Conservation (phyloP, 2,113 vertebrate species). For the Tichodroma muraria region DNA sequence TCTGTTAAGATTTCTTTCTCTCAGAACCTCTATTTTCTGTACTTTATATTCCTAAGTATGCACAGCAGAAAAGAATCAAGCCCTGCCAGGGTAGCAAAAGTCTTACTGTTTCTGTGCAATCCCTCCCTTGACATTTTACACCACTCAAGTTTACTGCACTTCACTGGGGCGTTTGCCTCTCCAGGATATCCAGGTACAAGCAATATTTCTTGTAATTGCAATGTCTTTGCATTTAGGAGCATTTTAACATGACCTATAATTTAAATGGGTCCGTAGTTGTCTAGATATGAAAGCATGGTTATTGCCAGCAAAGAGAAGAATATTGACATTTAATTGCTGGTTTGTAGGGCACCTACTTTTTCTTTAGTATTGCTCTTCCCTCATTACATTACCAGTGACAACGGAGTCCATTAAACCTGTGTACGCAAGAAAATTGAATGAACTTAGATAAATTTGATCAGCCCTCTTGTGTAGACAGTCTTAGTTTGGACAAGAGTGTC, state of each 20-base stretch:
- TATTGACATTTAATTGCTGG: background rate
- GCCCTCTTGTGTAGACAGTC: background rate
- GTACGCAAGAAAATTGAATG: background rate
- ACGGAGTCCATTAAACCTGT: background rate
- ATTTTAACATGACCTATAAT: background rate
- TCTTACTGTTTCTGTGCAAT: background rate
- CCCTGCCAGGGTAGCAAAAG: background rate
- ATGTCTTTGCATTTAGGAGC: background rate
- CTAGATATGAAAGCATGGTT: background rate
- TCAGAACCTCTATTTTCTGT: background rate
- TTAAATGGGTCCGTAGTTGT: background rate
- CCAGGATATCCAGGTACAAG: background rate
- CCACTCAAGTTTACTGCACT: background rate
- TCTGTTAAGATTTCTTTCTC: background rate
- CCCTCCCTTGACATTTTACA: background rate
- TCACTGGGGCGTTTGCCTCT: rapidly evolving
- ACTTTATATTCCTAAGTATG: background rate
- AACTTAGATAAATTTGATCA: constrained; percentile 22
- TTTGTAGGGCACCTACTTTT: background rate
- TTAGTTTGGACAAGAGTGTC: background rate
- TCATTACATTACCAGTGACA: background rate
- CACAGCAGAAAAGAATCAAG: background rate
- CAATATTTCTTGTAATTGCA: background rate
- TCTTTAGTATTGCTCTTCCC: background rate
- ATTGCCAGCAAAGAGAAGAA: background rate